Evolutionary conservation across 2,113 vertebrate genomes (phyloP), one percentile per base, ranked within the genome.

Genomic region (Stigmatopora argus): DNA sequence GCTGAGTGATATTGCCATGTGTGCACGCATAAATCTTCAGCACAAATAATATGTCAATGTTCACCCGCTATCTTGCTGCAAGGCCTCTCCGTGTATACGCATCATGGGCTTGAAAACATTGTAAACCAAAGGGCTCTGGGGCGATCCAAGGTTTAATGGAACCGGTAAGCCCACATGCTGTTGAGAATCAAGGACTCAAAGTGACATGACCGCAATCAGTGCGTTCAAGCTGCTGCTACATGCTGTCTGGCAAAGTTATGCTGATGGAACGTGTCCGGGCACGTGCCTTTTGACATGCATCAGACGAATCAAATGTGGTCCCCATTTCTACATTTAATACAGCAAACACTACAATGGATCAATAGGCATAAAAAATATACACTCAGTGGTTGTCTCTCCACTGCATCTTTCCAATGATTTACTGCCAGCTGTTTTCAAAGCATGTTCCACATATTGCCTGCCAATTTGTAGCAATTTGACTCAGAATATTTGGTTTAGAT

Each of bases 81-180:
- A 13, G 31, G 57, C 12, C 3, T 60, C 38, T 61, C 45, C 61
- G 49, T 60, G 52, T 57, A 26, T 47, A 44, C n/a, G 52, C 35
- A 19, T 69, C 67, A 31, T 71, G 59, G 62, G 48, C 26, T 41
- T 21, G 62, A 35, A 21, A 5, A 52, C 9, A 0, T n/a, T 46
- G 63, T 55, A 67, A 64, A 67, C 58, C 47, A 7, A 19, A 41
- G 67, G 58, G 71, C 68, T 69, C 66, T 63, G 51, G 64, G 5
- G 13, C 44, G 71, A 78, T 83, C 76, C 81, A 66, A 64, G 73
- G 78, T 78, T 83, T 88, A 87, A 87, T 83, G 71, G 75, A 59
- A 70, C 67, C 74, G 74, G 72, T 77, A 72, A 83, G 78, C 76
- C 57, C 70, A 51, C 34, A 59, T 55, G 72, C 71, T 83, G 65